Conservation (phyloP, 2,797 vertebrate species). For the Helarctos malayanus region DNA sequence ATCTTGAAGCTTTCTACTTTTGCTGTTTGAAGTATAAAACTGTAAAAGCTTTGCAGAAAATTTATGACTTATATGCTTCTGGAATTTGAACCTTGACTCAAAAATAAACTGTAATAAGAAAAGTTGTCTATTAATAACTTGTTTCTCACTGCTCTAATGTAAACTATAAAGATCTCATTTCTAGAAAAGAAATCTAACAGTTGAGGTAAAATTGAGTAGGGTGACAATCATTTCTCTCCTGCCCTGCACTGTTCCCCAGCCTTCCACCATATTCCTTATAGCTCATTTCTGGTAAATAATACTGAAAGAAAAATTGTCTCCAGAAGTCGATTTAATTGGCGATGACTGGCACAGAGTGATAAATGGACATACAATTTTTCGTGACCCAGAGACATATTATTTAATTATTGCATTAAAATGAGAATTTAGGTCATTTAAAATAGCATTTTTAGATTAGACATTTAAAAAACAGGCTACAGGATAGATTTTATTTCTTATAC, state of each 20-base stretch:
- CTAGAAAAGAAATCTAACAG: not conserved
- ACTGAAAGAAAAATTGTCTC: not conserved
- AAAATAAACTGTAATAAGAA: not conserved
- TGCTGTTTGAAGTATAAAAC: conserved; percentile 10
- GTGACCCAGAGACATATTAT: not conserved
- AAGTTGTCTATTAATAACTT: not conserved
- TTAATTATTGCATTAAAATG: conserved; percentile 15
- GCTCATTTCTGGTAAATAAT: not conserved
- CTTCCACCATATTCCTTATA: not conserved
- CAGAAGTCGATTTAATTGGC: not conserved
- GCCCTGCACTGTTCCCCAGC: fast-evolving
- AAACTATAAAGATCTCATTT: not conserved
- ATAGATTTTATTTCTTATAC: not conserved
- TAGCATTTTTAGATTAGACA: not conserved
- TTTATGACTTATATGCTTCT: conserved; percentile 52
- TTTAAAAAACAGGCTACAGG: not conserved
- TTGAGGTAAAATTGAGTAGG: not conserved
- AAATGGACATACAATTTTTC: not conserved
- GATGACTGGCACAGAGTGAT: not conserved
- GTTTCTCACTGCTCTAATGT: not conserved
- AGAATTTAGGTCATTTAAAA: not conserved
- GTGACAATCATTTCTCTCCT: not conserved
- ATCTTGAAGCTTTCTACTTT: conserved; percentile 53
- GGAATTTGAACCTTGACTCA: conserved; percentile 30
- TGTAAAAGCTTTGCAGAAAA: conserved; percentile 64